Evolutionary conservation across 2,797 vertebrate genomes (phyloP).

Genomic region (Anableps anableps): DNA sequence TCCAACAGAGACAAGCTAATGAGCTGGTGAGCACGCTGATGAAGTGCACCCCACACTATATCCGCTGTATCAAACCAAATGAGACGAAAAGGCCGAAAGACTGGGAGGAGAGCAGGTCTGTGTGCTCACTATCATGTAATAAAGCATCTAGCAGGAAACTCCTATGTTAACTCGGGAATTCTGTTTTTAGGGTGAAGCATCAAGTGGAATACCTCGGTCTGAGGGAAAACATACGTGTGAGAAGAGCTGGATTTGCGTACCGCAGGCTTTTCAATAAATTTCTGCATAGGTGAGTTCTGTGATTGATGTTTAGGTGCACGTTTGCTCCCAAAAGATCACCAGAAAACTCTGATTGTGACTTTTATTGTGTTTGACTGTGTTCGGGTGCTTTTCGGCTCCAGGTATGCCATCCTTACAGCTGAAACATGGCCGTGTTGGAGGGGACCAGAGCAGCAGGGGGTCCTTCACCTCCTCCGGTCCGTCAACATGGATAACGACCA

Average conservation of each 20-base stretch:
- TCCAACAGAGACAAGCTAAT: conserved; percentile 92
- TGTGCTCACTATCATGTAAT: neutral
- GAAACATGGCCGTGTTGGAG: conserved; percentile 93
- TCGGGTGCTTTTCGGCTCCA: conserved; percentile 50
- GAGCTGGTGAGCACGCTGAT: conserved; percentile 93
- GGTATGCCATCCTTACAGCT: conserved; percentile 92
- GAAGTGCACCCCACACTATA: conserved; percentile 96
- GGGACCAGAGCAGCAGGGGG: conserved; percentile 90
- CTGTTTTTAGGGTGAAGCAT: conserved; percentile 85
- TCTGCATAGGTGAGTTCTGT: conserved; percentile 84
- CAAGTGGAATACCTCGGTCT: conserved; percentile 96
- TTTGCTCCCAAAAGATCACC: neutral
- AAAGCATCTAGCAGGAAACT: neutral
- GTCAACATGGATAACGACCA: conserved; percentile 97
- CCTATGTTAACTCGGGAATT: neutral
- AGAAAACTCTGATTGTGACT: fast-evolving
- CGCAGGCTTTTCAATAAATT: conserved; percentile 93
- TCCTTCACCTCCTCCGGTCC: conserved; percentile 89
- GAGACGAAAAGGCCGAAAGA: conserved; percentile 94
- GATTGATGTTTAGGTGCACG: fast-evolving
- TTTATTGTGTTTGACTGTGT: neutral
- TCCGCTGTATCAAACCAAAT: conserved; percentile 97
- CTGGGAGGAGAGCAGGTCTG: conserved; percentile 97
- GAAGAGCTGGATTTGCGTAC: conserved; percentile 92
- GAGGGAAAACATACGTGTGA: conserved; percentile 93